Evolutionary conservation across 2,113 vertebrate genomes (phyloP).

Genomic region (Mobula hypostoma): DNA sequence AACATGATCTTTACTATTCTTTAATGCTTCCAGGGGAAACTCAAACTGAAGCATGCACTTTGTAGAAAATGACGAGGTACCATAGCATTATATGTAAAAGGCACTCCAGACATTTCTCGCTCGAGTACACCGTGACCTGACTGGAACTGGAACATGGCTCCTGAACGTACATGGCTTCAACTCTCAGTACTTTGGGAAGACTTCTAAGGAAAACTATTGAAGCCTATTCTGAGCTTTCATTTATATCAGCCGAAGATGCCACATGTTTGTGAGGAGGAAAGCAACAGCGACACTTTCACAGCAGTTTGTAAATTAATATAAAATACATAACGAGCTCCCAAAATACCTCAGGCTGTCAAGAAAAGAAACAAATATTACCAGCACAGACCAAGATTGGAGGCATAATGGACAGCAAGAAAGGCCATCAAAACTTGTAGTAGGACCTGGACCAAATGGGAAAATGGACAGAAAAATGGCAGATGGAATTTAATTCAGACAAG

Average conservation of each 20-base stretch:
- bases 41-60: background rate
- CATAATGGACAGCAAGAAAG: no score
- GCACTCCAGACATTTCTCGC: background rate
- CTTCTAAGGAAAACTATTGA: background rate
- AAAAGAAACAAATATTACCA: background rate
- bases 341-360: background rate
- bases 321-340: background rate
- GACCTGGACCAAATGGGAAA: no score
- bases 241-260: background rate
- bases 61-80: background rate
- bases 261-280: no score
- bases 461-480: no score
- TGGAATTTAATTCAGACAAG: no score
- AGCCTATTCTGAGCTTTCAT: background rate
- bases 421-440: no score
- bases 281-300: no score
- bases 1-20: background rate
- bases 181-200: background rate
- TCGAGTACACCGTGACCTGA: background rate
- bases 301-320: background rate
- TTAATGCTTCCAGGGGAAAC: background rate
- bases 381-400: no score
- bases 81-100: background rate
- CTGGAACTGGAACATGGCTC: background rate
- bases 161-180: background rate